Evolutionary conservation across 2,113 vertebrate genomes (phyloP).

Genomic region (Catharus bicknelli): DNA sequence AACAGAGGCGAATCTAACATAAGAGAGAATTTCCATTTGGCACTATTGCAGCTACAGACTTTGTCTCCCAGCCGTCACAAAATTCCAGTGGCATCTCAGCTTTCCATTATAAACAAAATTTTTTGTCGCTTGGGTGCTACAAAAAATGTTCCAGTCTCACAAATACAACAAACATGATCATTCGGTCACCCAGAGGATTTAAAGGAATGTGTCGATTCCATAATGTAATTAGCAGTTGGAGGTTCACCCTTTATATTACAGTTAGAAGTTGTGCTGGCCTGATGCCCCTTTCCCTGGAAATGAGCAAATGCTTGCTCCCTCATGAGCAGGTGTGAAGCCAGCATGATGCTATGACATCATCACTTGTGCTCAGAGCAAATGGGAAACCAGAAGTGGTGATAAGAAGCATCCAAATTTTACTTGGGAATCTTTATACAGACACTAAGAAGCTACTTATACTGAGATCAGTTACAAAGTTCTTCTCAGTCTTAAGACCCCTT

Average conservation of each 20-base stretch:
- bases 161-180: neutral
- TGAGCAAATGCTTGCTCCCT: neutral
- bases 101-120: neutral
- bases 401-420: neutral
- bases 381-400: neutral
- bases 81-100: conserved; percentile 4
- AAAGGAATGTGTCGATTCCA: neutral
- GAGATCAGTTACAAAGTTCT: neutral
- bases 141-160: conserved; percentile 1
- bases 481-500: conserved; percentile 38
- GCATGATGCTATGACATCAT: neutral
- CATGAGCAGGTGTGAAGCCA: neutral
- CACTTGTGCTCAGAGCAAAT: neutral
- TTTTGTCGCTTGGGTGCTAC: neutral
- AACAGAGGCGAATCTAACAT: neutral
- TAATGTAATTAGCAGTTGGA: neutral
- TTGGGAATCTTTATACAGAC: neutral
- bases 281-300: neutral
- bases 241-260: neutral
- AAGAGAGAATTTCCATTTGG: neutral
- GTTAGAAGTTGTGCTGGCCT: neutral
- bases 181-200: neutral
- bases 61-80: neutral
- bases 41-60: neutral
- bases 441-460: neutral